Evolutionary conservation across 2,113 vertebrate genomes (phyloP).

Genomic region (Lipophrys pholis): DNA sequence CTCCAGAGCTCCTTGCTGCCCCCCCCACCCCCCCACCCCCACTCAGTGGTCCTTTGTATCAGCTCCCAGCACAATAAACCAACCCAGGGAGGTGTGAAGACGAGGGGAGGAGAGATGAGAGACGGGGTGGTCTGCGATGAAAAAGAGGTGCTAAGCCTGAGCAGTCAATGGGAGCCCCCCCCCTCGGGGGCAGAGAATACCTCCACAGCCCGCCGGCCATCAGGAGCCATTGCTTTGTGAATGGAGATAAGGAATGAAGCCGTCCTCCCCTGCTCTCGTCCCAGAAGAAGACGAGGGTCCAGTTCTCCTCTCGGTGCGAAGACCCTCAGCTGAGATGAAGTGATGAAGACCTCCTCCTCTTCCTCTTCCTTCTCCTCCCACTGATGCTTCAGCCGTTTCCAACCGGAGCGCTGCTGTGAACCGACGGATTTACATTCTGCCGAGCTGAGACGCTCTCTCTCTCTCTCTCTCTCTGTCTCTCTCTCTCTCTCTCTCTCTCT

Average conservation of each 20-base stretch:
- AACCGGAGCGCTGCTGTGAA: conserved; percentile 76
- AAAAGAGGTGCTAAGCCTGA: conserved; percentile 80
- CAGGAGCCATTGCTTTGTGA: conserved; percentile 83
- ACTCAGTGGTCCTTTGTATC: conserved; percentile 77
- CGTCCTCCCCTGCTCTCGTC: conserved; percentile 71
- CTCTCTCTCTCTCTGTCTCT: conserved; percentile 66
- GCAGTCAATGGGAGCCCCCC: conserved; percentile 84
- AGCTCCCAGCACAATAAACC: conserved; percentile 78
- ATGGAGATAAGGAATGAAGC: conserved; percentile 81
- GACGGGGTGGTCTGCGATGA: conserved; percentile 63
- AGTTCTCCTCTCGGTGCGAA: conserved; percentile 68
- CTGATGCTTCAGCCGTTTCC: too few species aligned
- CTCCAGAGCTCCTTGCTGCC: conserved; percentile 53
- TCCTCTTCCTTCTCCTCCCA: conserved; percentile 6
- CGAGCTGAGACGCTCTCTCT: conserved; percentile 74
- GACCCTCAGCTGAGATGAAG: conserved; percentile 71
- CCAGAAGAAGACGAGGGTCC: conserved; percentile 72
- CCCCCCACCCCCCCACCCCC: conserved; percentile 64
- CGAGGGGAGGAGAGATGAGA: conserved; percentile 54
- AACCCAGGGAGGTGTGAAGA: conserved; percentile 71
- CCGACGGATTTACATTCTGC: conserved; percentile 82
- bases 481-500: conserved; percentile 52
- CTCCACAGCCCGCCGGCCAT: conserved; percentile 84
- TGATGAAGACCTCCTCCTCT: conserved; percentile 65
- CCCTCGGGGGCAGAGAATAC: conserved; percentile 79